phyloP scores from a whole-genome alignment of 2,797 vertebrate species.

The Menidia menidia region DNA sequence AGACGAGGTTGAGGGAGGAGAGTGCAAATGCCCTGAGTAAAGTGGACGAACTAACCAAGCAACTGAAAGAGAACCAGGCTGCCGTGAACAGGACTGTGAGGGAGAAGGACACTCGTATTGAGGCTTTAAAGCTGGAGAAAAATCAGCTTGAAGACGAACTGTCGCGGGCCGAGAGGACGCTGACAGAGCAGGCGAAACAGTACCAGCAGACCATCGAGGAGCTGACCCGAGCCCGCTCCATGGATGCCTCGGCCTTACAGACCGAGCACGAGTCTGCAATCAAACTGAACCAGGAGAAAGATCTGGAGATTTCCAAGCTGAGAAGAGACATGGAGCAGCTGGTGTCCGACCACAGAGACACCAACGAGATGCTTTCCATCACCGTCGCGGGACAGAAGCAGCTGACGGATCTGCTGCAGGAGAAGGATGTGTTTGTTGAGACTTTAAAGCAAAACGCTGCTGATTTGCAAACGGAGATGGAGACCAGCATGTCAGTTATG shows the following conservation, averaged over 20 bases:
- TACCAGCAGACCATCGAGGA: constrained; percentile 89
- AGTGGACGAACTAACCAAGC: constrained; percentile 78
- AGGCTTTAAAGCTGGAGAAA: constrained; percentile 90
- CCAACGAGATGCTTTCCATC: constrained; percentile 89
- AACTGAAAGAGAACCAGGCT: constrained; percentile 82
- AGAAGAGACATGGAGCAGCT: constrained; percentile 86
- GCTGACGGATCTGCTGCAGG: constrained; percentile 89
- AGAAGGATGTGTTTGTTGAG: constrained; percentile 90
- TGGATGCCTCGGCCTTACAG: constrained; percentile 86
- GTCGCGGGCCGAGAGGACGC: constrained; percentile 77
- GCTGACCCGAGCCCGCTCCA: constrained; percentile 80
- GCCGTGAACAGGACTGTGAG: constrained; percentile 77
- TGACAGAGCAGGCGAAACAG: constrained; percentile 84
- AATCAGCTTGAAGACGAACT: constrained; percentile 86
- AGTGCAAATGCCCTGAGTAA: constrained; percentile 37
- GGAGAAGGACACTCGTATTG: constrained; percentile 88
- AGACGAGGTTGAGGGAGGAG: constrained; percentile 80
- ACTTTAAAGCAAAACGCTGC: constrained; percentile 84
- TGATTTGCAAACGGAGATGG: constrained; percentile 84
- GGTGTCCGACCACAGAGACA: constrained; percentile 86
- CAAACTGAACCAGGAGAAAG: constrained; percentile 90
- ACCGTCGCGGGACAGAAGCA: constrained; percentile 92
- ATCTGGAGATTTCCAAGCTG: constrained; percentile 87
- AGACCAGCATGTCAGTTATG: constrained; percentile 65
- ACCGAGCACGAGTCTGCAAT: constrained; percentile 86